Percentiles rank a stretch among this genome's conserved stretches.
Evolutionary conservation across 2,888 invertebrate species (phyloP).

Genomic region (Gandaritis pyraliata): DNA sequence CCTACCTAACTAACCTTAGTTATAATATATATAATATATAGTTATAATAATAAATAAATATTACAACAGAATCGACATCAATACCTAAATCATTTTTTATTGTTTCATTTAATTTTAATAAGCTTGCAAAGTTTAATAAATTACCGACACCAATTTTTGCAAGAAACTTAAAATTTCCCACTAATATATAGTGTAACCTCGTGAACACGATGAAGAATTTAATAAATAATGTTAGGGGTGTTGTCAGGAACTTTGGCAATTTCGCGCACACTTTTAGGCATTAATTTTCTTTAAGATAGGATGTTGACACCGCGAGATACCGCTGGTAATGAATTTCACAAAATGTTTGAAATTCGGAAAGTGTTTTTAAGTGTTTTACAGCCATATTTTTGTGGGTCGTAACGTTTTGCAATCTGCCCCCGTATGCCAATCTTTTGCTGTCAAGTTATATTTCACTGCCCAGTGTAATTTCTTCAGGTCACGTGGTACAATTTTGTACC

Average conservation of each 20-base stretch:
- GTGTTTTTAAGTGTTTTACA: not conserved
- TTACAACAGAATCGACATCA: too few relatives aligned
- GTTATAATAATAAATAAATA: too few relatives aligned
- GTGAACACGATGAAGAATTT: slow-evolving; percentile 44
- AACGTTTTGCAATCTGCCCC: too few relatives aligned
- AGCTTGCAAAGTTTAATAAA: not conserved
- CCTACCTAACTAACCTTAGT: too few relatives aligned
- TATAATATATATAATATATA: too few relatives aligned
- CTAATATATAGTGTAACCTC: not conserved
- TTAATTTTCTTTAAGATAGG: slow-evolving; percentile 48
- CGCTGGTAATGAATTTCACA: slow-evolving; percentile 18
- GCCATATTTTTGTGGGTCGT: not conserved
- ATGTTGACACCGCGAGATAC: slow-evolving; percentile 20
- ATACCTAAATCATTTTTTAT: too few relatives aligned
- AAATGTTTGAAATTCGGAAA: not conserved
- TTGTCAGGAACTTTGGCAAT: slow-evolving; percentile 53
- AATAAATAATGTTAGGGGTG: slow-evolving; percentile 50
- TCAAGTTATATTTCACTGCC: too few relatives aligned
- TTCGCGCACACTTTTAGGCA: slow-evolving; percentile 47
- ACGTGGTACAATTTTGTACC: too few relatives aligned
- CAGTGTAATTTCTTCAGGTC: too few relatives aligned
- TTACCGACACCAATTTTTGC: too few relatives aligned
- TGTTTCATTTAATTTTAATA: not conserved
- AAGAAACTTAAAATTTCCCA: not conserved
- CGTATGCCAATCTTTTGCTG: too few relatives aligned